Percentiles rank a stretch among this genome's conserved stretches.
Conservation (phyloP, 2,797 vertebrate species). For the Smutsia gigantea region DNA sequence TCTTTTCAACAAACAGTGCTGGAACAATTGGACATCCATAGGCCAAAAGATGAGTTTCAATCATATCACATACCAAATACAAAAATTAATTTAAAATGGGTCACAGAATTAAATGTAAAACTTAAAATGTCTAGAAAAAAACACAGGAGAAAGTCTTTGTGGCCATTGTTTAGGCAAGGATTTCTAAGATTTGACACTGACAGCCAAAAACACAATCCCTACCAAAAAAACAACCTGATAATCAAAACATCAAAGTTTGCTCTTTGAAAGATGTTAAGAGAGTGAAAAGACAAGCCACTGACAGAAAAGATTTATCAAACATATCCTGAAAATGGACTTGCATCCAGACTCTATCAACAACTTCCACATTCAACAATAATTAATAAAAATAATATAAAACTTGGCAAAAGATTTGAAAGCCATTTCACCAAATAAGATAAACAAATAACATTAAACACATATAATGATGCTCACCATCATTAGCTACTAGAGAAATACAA, state of each 20-base stretch:
- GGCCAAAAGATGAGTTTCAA: neutral
- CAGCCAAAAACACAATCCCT: neutral
- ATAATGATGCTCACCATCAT: neutral
- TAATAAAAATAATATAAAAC: neutral
- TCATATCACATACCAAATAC: neutral
- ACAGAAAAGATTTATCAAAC: neutral
- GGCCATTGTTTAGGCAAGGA: neutral
- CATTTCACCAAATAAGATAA: neutral
- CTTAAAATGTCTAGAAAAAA: neutral
- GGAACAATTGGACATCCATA: neutral
- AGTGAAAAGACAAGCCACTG: neutral
- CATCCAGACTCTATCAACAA: neutral
- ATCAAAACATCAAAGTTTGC: neutral
- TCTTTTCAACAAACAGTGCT: neutral
- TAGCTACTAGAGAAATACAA: neutral
- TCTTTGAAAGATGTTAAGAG: neutral
- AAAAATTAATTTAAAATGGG: conserved; percentile 1
- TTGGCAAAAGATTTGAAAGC: neutral
- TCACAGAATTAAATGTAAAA: neutral
- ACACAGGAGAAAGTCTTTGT: neutral
- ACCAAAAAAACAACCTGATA: neutral
- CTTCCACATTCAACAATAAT: neutral
- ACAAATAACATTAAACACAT: neutral
- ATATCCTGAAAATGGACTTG: neutral
- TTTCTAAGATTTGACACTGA: neutral